Conservation (phyloP, 2,113 vertebrate genomes). For the Catharus bicknelli region DNA sequence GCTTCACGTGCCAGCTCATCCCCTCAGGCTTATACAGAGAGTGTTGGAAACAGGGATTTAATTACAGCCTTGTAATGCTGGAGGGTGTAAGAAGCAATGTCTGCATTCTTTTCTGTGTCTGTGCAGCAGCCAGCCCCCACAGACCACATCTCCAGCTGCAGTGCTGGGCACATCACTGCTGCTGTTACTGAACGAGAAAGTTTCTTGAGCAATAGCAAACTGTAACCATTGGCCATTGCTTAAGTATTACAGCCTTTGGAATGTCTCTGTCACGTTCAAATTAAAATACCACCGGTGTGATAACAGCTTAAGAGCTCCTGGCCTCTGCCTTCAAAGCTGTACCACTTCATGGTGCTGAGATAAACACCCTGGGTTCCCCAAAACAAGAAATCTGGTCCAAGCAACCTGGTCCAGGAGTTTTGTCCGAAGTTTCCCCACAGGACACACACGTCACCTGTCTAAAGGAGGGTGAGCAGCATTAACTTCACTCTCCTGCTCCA, state of each 20-base stretch:
- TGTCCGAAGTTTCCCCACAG: not conserved
- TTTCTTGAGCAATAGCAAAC: not conserved
- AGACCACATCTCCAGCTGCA: not conserved
- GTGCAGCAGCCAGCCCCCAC: not conserved
- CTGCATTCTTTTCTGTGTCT: not conserved
- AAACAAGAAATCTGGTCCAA: not conserved
- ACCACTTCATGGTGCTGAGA: rapidly evolving
- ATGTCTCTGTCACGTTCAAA: not conserved
- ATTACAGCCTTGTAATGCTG: not conserved
- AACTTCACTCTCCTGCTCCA: not conserved
- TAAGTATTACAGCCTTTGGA: not conserved
- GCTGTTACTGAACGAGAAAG: not conserved
- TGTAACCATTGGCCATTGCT: not conserved
- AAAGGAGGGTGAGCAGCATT: not conserved
- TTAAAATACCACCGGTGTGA: not conserved
- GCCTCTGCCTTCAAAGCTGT: not conserved
- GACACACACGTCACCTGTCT: not conserved
- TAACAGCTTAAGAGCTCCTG: not conserved
- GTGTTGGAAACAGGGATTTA: not conserved
- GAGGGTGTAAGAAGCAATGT: not conserved
- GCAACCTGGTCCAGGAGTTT: not conserved
- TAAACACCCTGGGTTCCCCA: not conserved
- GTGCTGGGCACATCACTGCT: not conserved
- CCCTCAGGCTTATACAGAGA: not conserved
- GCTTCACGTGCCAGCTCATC: not conserved